phyloP scores from a whole-genome alignment of 2,888 invertebrate genomes.

The Desoria tigrina region DNA sequence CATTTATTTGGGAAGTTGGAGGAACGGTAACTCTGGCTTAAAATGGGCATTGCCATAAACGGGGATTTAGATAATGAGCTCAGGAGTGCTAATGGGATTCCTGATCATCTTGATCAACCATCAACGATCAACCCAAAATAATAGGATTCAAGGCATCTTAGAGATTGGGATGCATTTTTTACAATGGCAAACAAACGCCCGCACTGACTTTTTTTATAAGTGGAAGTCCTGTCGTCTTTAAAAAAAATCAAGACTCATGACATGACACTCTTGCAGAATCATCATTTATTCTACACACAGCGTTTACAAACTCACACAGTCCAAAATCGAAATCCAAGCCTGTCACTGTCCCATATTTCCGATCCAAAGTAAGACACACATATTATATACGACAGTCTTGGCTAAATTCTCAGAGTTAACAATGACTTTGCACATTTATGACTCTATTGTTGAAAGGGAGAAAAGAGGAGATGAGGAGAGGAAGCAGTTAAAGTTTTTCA shows the following conservation, averaged over 20 bases:
- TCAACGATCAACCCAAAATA: neutral
- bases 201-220: too few relatives aligned
- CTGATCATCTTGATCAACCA: neutral
- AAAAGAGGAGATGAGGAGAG: neutral
- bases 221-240: neutral
- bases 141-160: neutral
- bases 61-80: conserved; percentile 11
- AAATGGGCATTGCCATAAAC: conserved; percentile 1
- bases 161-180: too few relatives aligned
- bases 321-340: neutral
- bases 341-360: conserved; percentile 6
- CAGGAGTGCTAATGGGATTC: conserved; percentile 14
- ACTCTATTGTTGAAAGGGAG: neutral
- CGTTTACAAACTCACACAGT: neutral
- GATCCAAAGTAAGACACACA: neutral
- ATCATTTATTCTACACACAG: neutral
- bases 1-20: too few relatives aligned
- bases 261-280: neutral
- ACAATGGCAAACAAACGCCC: too few relatives aligned
- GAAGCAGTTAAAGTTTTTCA: too few relatives aligned
- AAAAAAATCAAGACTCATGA: neutral
- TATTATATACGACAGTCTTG: neutral
- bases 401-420: neutral
- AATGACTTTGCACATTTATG: neutral
- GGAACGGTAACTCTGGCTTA: too few relatives aligned